A percentile compares a stretch with the other conserved stretches of the same genome.
Conservation (phyloP, 2,113 vertebrate species). For the Coregonus clupeaformis region DNA sequence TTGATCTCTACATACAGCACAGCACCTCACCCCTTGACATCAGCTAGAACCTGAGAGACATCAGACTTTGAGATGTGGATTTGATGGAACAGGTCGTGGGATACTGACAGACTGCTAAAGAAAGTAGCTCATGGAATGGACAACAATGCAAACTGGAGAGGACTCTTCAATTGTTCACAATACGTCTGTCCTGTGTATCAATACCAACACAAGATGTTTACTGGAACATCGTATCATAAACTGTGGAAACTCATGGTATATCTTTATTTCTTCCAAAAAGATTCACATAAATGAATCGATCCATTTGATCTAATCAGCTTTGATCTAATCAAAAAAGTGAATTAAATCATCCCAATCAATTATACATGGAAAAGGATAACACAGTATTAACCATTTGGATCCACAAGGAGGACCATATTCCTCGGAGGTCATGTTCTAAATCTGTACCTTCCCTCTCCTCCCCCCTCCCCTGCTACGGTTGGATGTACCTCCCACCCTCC, state of each 20-base stretch:
- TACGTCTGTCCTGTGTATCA: no score
- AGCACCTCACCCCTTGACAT: conserved; percentile 18
- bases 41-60: conserved; percentile 17
- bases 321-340: no score
- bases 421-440: conserved; percentile 45
- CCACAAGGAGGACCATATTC: no score
- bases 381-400: no score
- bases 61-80: conserved; percentile 10
- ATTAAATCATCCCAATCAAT: no score
- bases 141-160: neutral
- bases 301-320: no score
- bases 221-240: no score
- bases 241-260: no score
- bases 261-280: no score
- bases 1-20: conserved; percentile 16
- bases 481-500: conserved; percentile 40
- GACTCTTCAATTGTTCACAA: neutral
- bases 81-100: neutral
- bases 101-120: neutral
- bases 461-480: neutral
- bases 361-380: no score
- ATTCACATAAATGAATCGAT: no score
- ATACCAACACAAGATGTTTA: no score
- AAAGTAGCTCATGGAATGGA: neutral
- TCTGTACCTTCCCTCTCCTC: conserved; percentile 25